Conservation (phyloP, 2,888 invertebrate species). For the Glaucopsyche alexis region DNA sequence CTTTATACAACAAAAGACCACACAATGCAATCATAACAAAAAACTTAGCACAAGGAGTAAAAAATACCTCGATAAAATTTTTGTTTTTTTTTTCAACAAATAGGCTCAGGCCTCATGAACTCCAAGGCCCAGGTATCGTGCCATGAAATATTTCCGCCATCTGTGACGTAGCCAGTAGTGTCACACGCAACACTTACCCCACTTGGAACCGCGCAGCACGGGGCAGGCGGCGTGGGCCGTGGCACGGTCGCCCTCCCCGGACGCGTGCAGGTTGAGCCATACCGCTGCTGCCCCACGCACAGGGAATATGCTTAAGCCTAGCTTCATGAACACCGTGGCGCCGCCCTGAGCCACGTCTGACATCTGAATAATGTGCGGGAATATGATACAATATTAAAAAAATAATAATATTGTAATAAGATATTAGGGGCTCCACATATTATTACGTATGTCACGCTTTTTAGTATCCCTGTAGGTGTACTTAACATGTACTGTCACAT, state of each 20-base stretch:
- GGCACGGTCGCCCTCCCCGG: constrained; percentile 94
- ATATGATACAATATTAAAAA: too few species aligned
- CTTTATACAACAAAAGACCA: neutral
- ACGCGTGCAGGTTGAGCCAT: constrained; percentile 96
- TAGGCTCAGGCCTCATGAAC: too few species aligned
- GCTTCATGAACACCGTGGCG: constrained; percentile 96
- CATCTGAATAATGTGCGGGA: neutral
- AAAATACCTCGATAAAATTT: too few species aligned
- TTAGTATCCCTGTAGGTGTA: too few species aligned
- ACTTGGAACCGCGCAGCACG: constrained; percentile 93
- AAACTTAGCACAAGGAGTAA: too few species aligned
- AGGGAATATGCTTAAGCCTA: constrained; percentile 92
- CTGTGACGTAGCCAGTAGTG: neutral
- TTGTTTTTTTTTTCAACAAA: too few species aligned
- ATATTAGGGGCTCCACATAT: too few species aligned
- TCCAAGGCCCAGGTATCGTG: too few species aligned
- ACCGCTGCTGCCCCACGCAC: constrained; percentile 94
- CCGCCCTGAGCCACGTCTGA: constrained; percentile 81
- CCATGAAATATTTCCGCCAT: neutral
- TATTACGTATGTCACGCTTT: too few species aligned
- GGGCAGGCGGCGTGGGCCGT: constrained; percentile 81
- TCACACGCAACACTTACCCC: constrained; percentile 83
- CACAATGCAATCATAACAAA: too few species aligned
- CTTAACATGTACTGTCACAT: too few species aligned
- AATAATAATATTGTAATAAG: too few species aligned